A percentile compares a stretch with the other conserved stretches of the same genome.
Evolutionary conservation across 2,113 vertebrate species (phyloP).

Genomic region (Lophura nycthemera): DNA sequence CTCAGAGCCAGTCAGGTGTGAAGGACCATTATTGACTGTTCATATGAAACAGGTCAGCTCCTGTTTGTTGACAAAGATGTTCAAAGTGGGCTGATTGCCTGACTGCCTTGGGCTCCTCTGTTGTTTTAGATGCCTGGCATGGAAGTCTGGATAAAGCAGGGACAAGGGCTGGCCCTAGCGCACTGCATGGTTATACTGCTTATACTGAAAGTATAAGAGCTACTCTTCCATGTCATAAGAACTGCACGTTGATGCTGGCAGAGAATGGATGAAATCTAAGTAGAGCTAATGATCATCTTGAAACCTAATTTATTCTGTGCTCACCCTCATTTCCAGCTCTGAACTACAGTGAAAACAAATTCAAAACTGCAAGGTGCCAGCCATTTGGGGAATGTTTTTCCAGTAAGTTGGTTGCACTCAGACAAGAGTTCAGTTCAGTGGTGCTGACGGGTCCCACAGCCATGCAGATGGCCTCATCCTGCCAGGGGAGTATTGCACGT

Average conservation of each 20-base stretch:
- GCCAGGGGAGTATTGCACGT: neutral
- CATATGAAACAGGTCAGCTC: neutral
- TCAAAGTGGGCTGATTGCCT: neutral
- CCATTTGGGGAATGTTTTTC: neutral
- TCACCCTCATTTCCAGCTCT: neutral
- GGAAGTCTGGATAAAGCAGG: neutral
- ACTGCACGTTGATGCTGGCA: neutral
- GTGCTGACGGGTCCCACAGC: neutral
- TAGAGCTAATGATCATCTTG: accelerated
- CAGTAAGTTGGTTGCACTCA: neutral
- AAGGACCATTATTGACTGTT: neutral
- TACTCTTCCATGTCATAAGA: neutral
- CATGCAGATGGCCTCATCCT: neutral
- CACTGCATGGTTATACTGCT: too few relatives aligned
- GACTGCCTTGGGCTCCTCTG: neutral
- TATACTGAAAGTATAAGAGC: neutral
- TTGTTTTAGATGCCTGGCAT: neutral
- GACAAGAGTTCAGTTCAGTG: neutral
- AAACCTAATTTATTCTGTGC: neutral
- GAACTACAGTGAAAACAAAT: neutral
- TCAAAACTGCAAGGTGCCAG: neutral
- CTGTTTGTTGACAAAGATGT: neutral
- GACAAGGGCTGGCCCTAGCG: neutral
- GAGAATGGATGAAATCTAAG: neutral
- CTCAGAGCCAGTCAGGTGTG: neutral